Percentiles rank a stretch among this genome's conserved stretches.
These are phyloP conservation scores for Argyresthia albistria DNA, from an alignment of 2,888 invertebrate species.

Conservation along the genomic window DNA sequence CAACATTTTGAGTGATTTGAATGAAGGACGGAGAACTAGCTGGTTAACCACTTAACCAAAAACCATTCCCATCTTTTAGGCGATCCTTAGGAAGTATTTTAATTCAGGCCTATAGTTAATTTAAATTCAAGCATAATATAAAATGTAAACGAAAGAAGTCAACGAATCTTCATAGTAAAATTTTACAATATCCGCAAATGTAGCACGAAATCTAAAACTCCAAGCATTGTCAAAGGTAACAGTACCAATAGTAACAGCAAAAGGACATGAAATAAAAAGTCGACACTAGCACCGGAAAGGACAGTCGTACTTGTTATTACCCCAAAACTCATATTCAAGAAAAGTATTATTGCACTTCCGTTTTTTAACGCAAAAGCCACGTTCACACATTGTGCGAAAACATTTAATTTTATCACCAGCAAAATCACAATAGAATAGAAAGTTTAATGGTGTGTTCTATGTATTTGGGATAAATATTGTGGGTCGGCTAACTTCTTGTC, in stretches of 20 bases:
- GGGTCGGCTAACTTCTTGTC: too few species aligned
- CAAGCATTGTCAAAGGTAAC: neutral
- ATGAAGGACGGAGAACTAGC: too few species aligned
- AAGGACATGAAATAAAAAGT: constrained; percentile 16
- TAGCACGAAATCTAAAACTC: too few species aligned
- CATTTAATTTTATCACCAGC: constrained; percentile 3
- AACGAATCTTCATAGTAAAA: too few species aligned
- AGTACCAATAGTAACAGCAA: neutral
- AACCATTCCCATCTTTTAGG: too few species aligned
- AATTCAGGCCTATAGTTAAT: too few species aligned
- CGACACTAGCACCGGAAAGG: constrained; percentile 31
- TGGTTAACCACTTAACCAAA: too few species aligned
- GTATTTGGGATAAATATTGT: neutral
- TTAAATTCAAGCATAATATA: too few species aligned
- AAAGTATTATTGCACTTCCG: constrained; percentile 16
- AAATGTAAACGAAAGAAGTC: too few species aligned
- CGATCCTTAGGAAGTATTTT: too few species aligned
- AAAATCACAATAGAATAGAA: constrained; percentile 1
- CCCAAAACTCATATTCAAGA: constrained; percentile 32
- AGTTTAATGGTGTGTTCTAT: neutral
- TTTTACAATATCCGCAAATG: too few species aligned
- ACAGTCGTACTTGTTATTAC: constrained; percentile 24
- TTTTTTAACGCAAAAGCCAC: neutral
- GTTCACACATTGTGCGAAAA: neutral
- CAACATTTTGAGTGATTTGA: too few species aligned